phyloP scores from a whole-genome alignment of 92 coral and sea anemone species.

The Ricordea florida region DNA sequence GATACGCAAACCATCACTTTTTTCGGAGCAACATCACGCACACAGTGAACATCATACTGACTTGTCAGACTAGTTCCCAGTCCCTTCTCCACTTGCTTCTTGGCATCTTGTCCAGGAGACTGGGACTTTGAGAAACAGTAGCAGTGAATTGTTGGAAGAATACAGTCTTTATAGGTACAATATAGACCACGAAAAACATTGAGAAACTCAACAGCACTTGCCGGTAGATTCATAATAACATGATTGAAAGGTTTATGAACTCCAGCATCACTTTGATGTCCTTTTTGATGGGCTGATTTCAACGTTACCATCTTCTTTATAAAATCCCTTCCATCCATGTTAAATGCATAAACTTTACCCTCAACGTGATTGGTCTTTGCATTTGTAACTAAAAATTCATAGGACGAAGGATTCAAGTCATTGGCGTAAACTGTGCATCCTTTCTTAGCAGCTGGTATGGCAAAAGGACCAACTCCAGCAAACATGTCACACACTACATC shows the following conservation, averaged over 20 bases:
- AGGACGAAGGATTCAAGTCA: conserved; percentile 91
- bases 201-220: conserved; percentile 89
- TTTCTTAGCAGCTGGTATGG: conserved; percentile 92
- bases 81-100: conserved; percentile 69
- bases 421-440: conserved; percentile 96
- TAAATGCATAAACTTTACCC: conserved; percentile 57
- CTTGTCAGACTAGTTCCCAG: conserved; percentile 54
- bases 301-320: conserved; percentile 44
- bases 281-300: not conserved
- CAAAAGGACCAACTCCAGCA: conserved; percentile 99
- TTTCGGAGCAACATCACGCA: conserved; percentile 96
- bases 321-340: conserved; percentile 93
- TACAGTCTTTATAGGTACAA: conserved; percentile 3
- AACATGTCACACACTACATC: conserved; percentile 95
- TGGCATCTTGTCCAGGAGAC: conserved; percentile 69
- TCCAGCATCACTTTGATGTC: not conserved
- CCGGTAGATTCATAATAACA: conserved; percentile 94
- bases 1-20: conserved; percentile 97
- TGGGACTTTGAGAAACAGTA: conserved; percentile 94
- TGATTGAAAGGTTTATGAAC: conserved; percentile 58
- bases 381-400: conserved; percentile 73
- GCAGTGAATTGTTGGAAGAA: conserved; percentile 91
- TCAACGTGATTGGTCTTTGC: conserved; percentile 81
- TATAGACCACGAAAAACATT: conserved; percentile 86
- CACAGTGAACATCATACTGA: conserved; percentile 66